Base-by-base conservation (phyloP, 1,140 invertebrate species). In the Panagrolaimus sp. region DNA sequence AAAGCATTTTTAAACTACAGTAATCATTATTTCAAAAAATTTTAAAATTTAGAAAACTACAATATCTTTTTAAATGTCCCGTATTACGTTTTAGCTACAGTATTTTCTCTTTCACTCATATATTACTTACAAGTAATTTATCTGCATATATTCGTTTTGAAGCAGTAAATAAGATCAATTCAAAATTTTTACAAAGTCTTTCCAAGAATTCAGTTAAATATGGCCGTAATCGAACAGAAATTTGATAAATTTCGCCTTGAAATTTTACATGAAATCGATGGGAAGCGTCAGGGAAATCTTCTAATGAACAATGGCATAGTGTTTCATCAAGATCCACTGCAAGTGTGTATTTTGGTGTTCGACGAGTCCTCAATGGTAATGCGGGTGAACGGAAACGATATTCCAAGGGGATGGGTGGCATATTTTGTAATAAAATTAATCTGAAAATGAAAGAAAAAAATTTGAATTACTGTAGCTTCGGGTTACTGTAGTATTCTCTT, bases 61-160 rank as follows among this genome's bases (percentile, higher is more conserved):
- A 38, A 7, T 38, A 38, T 38, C 2, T 38, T 38, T 38, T 38
- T 38, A n/a, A n/a, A n/a, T n/a, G n/a, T n/a, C n/a, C n/a, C n/a
- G n/a, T n/a, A n/a, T n/a, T n/a, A n/a, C n/a, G n/a, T n/a, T n/a
- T n/a, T n/a, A n/a, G n/a, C n/a, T n/a, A n/a, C n/a, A n/a, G n/a
- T n/a, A n/a, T n/a, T n/a, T n/a, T n/a, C n/a, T n/a, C n/a, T n/a
- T n/a, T n/a, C n/a, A n/a, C n/a, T n/a, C n/a, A n/a, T n/a, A n/a
- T n/a, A n/a, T n/a, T 43, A 25, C 63, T 71, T 67, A 79, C 78
- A 73, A 96, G 87, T 38, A 97, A 87, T 81, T 95, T 92, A 84
- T 96, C 92, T 0, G 93, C 93, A 82, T 97, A 97, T 25, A 96
- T 91, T 67, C 92, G 88, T 84, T 96, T 96, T 73, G 91, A 93